Conservation (phyloP, 2,888 invertebrate genomes). For the Leptodirus hochenwartii region DNA sequence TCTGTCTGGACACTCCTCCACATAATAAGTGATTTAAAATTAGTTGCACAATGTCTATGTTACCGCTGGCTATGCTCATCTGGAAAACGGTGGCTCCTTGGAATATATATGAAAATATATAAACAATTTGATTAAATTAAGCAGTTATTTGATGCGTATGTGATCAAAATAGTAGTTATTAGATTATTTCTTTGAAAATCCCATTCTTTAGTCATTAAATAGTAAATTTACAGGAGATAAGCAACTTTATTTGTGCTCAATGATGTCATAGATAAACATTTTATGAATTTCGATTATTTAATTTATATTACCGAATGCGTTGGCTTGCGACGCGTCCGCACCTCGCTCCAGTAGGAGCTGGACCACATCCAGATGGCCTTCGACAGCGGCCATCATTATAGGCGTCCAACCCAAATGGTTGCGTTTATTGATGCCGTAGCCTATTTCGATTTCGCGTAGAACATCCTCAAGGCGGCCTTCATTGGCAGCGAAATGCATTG, state of each 20-base stretch:
- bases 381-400: constrained; percentile 24
- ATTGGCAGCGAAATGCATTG: constrained; percentile 21
- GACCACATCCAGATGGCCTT: constrained; percentile 18
- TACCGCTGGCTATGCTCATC: constrained; percentile 20
- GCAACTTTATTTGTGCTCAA: no score
- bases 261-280: no score
- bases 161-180: constrained; percentile 1
- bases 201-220: neutral
- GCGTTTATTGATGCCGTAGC: constrained; percentile 18
- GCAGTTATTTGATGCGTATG: neutral
- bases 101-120: constrained; percentile 8
- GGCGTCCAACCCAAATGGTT: constrained; percentile 26
- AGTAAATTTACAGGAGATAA: constrained; percentile 1
- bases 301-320: constrained; percentile 20
- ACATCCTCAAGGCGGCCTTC: constrained; percentile 16
- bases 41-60: constrained; percentile 18
- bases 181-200: constrained; percentile 2
- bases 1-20: constrained; percentile 22
- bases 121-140: neutral
- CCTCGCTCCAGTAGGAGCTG: constrained; percentile 18
- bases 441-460: constrained; percentile 12
- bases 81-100: constrained; percentile 22
- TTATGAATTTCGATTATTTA: neutral
- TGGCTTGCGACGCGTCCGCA: constrained; percentile 21
- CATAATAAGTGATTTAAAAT: constrained; percentile 20